Evolutionary conservation across 2,888 invertebrate genomes (phyloP).

Genomic region (Amaurobius ferox): DNA sequence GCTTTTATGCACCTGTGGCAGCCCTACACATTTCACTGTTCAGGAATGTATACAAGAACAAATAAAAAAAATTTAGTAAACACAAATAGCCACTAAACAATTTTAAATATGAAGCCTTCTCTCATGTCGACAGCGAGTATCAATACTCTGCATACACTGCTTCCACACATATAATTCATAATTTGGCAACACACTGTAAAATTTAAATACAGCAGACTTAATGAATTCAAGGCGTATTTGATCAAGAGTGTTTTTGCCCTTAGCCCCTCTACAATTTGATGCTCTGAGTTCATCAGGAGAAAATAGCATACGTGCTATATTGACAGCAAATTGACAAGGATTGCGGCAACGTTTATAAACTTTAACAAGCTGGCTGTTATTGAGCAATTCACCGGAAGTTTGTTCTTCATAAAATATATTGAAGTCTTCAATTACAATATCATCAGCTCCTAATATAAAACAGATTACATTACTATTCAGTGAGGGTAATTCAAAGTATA

Average conservation of each 20-base stretch:
- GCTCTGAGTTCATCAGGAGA: slow-evolving; percentile 43
- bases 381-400: neutral
- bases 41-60: too few species aligned
- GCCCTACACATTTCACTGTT: too few species aligned
- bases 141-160: slow-evolving; percentile 63
- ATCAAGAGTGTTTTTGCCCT: slow-evolving; percentile 54
- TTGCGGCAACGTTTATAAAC: slow-evolving; percentile 38
- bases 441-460: neutral
- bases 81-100: too few species aligned
- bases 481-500: too few species aligned
- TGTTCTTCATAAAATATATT: neutral
- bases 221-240: slow-evolving; percentile 33
- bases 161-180: slow-evolving; percentile 56
- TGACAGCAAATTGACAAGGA: slow-evolving; percentile 63
- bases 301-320: slow-evolving; percentile 52
- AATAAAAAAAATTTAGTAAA: too few species aligned
- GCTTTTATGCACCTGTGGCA: too few species aligned
- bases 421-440: neutral
- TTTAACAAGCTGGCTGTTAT: slow-evolving; percentile 8
- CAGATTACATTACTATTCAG: too few species aligned
- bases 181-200: slow-evolving; percentile 30
- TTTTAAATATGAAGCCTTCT: slow-evolving; percentile 19
- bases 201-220: slow-evolving; percentile 34
- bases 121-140: slow-evolving; percentile 68
- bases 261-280: slow-evolving; percentile 62